phyloP scores from a whole-genome alignment of 2,113 vertebrate species.

The Notiomystis cincta region DNA sequence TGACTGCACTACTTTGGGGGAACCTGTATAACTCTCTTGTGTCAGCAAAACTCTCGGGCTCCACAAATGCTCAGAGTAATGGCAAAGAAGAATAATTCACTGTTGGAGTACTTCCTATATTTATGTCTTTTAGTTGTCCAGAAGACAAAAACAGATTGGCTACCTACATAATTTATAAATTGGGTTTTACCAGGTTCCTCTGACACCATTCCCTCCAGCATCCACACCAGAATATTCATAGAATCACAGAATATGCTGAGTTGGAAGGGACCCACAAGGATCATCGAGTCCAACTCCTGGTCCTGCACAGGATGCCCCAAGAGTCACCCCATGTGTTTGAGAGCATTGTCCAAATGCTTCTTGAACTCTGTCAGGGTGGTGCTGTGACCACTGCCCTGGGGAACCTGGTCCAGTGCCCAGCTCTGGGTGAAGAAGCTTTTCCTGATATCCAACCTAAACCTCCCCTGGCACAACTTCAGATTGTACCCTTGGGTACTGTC shows the following conservation, averaged over 20 bases:
- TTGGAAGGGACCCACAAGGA: not conserved
- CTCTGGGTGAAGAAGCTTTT: not conserved
- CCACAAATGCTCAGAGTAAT: not conserved
- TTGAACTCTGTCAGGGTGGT: rapidly evolving
- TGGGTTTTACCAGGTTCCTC: not conserved
- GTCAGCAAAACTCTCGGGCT: not conserved
- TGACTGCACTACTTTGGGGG: not conserved
- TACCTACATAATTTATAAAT: constrained; percentile 5
- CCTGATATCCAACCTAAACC: not conserved
- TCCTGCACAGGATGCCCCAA: not conserved
- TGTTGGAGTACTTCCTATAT: not conserved
- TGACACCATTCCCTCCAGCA: not conserved
- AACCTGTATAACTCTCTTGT: not conserved
- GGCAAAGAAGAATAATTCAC: not conserved
- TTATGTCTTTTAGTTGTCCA: constrained; percentile 32
- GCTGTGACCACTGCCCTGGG: not conserved
- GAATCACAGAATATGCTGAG: not conserved
- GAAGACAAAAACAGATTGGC: constrained; percentile 36
- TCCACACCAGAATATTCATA: not conserved
- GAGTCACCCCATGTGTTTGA: not conserved
- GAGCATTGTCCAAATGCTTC: not conserved
- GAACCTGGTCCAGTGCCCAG: not conserved
- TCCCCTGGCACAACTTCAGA: not conserved
- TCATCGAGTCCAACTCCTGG: rapidly evolving
- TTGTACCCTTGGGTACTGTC: not conserved